Evolutionary conservation across 2,888 invertebrate species (phyloP), one percentile per base, ranked within the genome.

Genomic region (Caenorhabditis virilis): DNA sequence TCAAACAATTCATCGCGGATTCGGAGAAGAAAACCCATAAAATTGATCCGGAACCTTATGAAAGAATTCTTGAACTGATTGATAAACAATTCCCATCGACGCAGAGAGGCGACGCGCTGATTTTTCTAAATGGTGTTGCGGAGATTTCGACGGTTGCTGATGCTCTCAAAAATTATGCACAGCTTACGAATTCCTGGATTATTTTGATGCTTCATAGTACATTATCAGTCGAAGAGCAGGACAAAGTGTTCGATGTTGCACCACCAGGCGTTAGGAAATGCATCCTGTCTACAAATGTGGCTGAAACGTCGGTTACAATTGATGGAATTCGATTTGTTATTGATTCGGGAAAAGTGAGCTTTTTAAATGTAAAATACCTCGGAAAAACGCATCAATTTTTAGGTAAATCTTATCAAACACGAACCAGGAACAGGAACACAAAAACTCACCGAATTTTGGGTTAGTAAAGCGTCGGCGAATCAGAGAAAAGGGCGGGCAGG

Each of bases 281-380:
- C 84, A 93, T 98, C 62, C 89, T 98, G 1, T 92, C 95, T 0
- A 98, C 98, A 1, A 98, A 98, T 83, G 97, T 98, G 58, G 95
- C 98, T 0, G 98, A 98, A 86, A 98, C 98, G 0, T 95, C 95
- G 0, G 90, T 98, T 3, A 98, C 98, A 0, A 95, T 98, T 53
- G 98, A 98, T 84, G 97, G 97, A 0, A 91, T 98, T 52, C 87
- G 97, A 79, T 98, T 98, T 85, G 97, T 98, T 0, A 89, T 92
- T 0, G 97, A 98, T 84, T 95, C 95, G 2, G 97, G 98, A 26
- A 95, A 93, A 87, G 80, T 78, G 46, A n/a, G n/a, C n/a, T n/a
- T n/a, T n/a, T n/a, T n/a, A n/a, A n/a, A n/a, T n/a, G n/a, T n/a
- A n/a, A n/a, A n/a, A n/a, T n/a, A n/a, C n/a, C n/a, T n/a, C n/a